phyloP scores from a whole-genome alignment of 2,113 vertebrate genomes.

The Cavia porcellus region DNA sequence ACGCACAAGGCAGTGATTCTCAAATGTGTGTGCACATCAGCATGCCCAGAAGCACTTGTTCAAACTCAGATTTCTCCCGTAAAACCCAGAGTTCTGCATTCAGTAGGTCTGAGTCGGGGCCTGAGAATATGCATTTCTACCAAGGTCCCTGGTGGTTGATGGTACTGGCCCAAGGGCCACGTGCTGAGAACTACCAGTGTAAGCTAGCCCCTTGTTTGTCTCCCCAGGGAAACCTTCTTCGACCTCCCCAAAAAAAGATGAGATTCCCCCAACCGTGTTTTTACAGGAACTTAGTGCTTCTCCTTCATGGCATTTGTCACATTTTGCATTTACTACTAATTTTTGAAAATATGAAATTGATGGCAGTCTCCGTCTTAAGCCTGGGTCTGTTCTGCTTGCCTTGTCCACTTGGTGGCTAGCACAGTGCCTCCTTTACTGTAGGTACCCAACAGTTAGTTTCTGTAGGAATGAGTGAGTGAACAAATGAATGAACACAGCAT shows the following conservation, averaged over 20 bases:
- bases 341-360: not conserved
- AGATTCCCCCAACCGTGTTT: accelerated
- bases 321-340: not conserved
- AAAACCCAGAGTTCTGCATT: not conserved
- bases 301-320: not conserved
- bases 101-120: not conserved
- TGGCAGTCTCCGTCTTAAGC: not conserved
- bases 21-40: not conserved
- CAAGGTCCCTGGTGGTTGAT: not conserved
- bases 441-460: not conserved
- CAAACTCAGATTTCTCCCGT: not conserved
- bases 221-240: not conserved
- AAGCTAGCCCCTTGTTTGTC: not conserved
- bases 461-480: not conserved
- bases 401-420: not conserved
- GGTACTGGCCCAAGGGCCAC: not conserved
- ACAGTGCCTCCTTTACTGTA: not conserved
- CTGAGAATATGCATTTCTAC: not conserved
- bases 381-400: not conserved
- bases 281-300: not conserved
- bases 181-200: not conserved
- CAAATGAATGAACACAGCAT: not conserved
- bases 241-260: not conserved
- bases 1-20: not conserved
- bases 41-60: not conserved